Base-by-base conservation (phyloP, 2,888 invertebrate genomes). In the Operophtera brumata region DNA sequence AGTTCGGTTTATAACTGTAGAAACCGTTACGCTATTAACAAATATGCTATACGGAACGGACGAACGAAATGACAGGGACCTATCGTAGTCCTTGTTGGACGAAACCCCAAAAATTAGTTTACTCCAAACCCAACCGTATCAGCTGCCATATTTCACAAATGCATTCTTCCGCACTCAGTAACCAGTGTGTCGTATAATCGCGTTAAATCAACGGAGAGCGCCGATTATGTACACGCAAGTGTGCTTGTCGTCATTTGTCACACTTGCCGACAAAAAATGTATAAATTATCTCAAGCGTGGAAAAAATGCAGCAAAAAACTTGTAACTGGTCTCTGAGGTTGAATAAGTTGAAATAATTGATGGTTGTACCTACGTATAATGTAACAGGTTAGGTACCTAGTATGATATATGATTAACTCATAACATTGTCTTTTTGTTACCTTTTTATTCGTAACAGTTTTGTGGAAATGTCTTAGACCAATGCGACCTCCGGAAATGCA, bases 181-280 rank as follows among this genome's bases (percentile, higher is more conserved):
- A 47, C 50, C 62, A 73, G 73, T 72, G 73, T 74, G 53, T 67
- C 70, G 71, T 69, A 59, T 69, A 75, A 75, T 59, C 62, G 59
- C 55, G 55, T 50, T 42, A 55, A 58, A 58, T 51, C 45, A 56
- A 35, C 45, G 36, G 47, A 48, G 48, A 47, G 52, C 47, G 47
- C 47, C 61, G 47, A 61, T 56, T 54, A 51, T 61, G 45, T 57
- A 56, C 61, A 62, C 65, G 62, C 63, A 63, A 62, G 58, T 65
- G 65, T 50, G 54, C 61, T 57, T 53, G 58, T 42, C 14, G 56
- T 35, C 53, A 65, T 67, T 64, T 49, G 66, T 59, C 56, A 66
- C 61, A 62, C 66, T 62, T 51, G 59, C 47, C 32, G 25, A 53
- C 54, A 53, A 54, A 57, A 52, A 48, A 30, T 34, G 26, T 37